Conservation (phyloP, 2,797 vertebrate genomes). For the Danio albolineatus region DNA sequence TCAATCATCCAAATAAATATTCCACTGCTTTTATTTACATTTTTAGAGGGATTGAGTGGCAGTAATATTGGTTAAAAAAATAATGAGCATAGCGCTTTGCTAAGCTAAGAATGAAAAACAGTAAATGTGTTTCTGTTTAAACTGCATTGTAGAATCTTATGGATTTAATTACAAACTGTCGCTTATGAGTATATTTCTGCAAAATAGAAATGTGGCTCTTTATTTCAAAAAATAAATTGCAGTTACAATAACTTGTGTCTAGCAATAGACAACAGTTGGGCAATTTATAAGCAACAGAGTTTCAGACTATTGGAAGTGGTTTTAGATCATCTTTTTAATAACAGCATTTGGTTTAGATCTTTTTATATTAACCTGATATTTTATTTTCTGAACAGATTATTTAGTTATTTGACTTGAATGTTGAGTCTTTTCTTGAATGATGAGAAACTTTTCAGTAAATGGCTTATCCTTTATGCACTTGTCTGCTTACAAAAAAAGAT, state of each 20-base stretch:
- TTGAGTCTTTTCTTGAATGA: too few species aligned
- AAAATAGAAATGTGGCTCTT: not conserved
- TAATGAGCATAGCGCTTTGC: not conserved
- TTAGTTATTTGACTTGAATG: too few species aligned
- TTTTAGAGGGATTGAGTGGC: not conserved
- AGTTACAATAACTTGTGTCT: too few species aligned
- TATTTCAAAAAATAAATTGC: constrained; percentile 3
- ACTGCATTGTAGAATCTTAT: not conserved
- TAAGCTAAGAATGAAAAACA: not conserved
- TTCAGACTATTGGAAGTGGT: too few species aligned
- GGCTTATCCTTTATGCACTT: not conserved
- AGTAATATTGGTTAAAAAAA: not conserved
- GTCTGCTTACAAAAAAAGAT: not conserved
- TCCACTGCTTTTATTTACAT: not conserved
- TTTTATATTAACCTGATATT: too few species aligned
- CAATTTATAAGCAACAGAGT: too few species aligned
- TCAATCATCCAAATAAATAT: constrained; percentile 32
- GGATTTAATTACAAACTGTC: not conserved
- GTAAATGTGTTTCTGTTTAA: too few species aligned
- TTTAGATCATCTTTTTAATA: too few species aligned
- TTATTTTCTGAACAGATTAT: too few species aligned
- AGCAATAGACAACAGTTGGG: too few species aligned
- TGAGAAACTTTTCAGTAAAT: too few species aligned
- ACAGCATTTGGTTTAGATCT: too few species aligned
- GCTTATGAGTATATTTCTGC: not conserved